Base-by-base conservation (phyloP, 2,113 vertebrate species). In the Rallus limicola region DNA sequence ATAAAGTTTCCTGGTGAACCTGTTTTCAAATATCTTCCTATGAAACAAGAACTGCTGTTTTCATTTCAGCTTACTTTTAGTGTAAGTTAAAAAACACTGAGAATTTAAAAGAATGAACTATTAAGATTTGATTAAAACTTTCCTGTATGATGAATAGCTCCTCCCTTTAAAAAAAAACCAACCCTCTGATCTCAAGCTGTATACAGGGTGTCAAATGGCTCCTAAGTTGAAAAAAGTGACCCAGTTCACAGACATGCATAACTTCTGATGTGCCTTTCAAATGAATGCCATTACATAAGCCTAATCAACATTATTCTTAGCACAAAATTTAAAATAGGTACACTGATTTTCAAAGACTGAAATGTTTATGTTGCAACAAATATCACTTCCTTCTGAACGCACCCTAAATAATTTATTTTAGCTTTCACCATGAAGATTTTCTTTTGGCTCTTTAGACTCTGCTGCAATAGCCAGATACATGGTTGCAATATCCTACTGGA, bases 221-320 rank as follows among this genome's bases (percentile, higher is more conserved):
- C 31, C 20, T 23, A 63, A 55, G 7, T 29, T 86, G 58, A 91
- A 77, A 77, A 55, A 90, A 91, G 82, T 46, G 69, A 81, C 80
- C 85, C 69, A 83, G 10, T 86, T 96, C 46, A 58, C 4, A 48
- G 13, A 67, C 3, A 4, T 15, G 44, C 18, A 7, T 52, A 34
- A 31, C 19, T 82, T 87, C 77, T 70, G 63, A 87, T 38, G 12
- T 0, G 2, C 11, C 46, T 62, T 87, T 93, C 60, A 95, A 95
- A 92, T 50, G 10, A 13, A 86, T 91, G 34, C 13, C 17, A 75
- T 93, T 95, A 92, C 23, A 92, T 88, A 97, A 96, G 84, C 33
- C 19, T 29, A 76, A 87, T 48, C 21, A 77, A 53, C 8, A 15
- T 19, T 86, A 93, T 93, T 95, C 90, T 90, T 86, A 95, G 60